phyloP scores from a whole-genome alignment of 2,113 vertebrate genomes.

The Fulmarus glacialis region DNA sequence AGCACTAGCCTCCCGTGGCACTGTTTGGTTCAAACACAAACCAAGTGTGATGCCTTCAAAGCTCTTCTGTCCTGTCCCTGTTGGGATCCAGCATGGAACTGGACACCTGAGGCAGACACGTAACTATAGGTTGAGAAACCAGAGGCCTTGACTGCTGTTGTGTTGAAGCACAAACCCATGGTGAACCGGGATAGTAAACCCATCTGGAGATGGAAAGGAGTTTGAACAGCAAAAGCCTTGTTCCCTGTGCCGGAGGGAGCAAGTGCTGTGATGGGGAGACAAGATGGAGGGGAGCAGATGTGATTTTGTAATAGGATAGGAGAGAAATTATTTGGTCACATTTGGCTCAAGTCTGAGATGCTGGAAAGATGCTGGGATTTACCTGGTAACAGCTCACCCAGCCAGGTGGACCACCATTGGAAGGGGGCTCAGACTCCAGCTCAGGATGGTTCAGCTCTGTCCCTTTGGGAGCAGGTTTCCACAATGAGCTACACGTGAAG shows the following conservation, averaged over 20 bases:
- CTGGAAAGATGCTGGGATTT: not conserved
- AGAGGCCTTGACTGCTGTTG: not conserved
- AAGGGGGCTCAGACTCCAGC: not conserved
- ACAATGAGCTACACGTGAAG: accelerated
- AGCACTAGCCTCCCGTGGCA: not conserved
- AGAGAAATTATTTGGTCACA: not conserved
- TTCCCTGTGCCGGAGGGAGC: not conserved
- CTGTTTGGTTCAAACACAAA: not conserved
- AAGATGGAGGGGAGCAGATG: not conserved
- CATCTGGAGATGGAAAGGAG: not conserved
- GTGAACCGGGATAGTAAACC: not conserved
- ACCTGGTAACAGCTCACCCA: not conserved
- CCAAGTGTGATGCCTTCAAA: not conserved
- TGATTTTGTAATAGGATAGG: not conserved
- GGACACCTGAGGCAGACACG: not conserved
- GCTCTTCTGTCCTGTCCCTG: not conserved
- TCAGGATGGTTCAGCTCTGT: not conserved
- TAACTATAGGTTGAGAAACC: not conserved
- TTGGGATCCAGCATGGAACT: not conserved
- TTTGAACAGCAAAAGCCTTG: not conserved
- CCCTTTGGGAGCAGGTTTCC: not conserved
- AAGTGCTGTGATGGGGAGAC: not conserved
- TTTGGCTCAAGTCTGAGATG: not conserved
- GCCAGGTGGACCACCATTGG: accelerated
- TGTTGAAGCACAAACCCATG: not conserved